Evolutionary conservation across 2,113 vertebrate genomes (phyloP), one percentile per base, ranked within the genome.

Genomic region (Eublepharis macularius): DNA sequence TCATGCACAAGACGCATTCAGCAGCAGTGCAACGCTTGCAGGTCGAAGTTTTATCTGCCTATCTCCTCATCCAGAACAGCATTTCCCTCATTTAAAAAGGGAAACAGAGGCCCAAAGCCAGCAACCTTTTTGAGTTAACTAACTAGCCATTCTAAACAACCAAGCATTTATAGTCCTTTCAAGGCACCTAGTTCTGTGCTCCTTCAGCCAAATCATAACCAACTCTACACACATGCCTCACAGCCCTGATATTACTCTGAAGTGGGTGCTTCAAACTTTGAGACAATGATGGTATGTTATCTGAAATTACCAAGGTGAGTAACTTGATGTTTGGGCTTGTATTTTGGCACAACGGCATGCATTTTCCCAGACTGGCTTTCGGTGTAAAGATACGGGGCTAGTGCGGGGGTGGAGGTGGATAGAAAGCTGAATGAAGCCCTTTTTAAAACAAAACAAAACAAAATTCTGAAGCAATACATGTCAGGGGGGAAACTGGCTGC

Each of bases 401-500:
- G 54, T 34, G 16, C 39, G 36, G 7, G 16, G 26, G 7, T 80
- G 43, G 0, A 4, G 81, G 88, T 39, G 32, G 17, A 11, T 76
- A 45, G 66, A 26, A 66, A 66, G 66, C 80, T 82, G 76, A 49
- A 81, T 86, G 13, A 51, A 83, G 81, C 13, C 76, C 60, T 89
- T 80, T 86, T 86, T 74, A n/a, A n/a, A n/a, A n/a, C n/a, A n/a
- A n/a, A n/a, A n/a, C n/a, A n/a, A n/a, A n/a, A 89, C 43, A 87
- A 91, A 88, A 7, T 63, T 60, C 49, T 87, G 84, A 93, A 85
- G 57, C 29, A 57, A 16, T 66, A 34, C 0, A 0, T 57, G 45
- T 73, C 69, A 82, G 82, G 84, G 77, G 83, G 76, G 69, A 47
- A 66, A 75, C 63, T 81, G 54, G 76, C 76, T 93, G 86, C 80